These are phyloP conservation scores for Nibea albiflora DNA, from an alignment of 2,113 vertebrate genomes.

Conservation along the genomic window DNA sequence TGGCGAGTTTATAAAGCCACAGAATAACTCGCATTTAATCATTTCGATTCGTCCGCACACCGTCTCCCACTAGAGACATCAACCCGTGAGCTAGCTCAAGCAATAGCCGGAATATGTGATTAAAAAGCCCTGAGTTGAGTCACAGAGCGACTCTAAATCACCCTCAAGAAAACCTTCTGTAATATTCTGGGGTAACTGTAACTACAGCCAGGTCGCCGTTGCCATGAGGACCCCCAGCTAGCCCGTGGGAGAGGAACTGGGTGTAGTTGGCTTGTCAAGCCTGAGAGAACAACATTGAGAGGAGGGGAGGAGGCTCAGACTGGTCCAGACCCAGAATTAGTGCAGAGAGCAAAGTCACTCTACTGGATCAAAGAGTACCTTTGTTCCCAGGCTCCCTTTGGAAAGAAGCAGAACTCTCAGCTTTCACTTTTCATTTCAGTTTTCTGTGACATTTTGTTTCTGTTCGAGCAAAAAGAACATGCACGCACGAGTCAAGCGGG, in stretches of 20 bases:
- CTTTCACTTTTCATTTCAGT: slow-evolving; percentile 33
- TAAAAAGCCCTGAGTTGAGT: slow-evolving; percentile 45
- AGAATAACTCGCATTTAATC: slow-evolving; percentile 63
- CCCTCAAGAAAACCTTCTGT: slow-evolving; percentile 30
- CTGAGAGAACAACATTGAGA: slow-evolving; percentile 44
- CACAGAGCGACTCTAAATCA: slow-evolving; percentile 55
- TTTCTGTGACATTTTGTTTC: slow-evolving; percentile 45
- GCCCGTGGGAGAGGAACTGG: slow-evolving; percentile 5
- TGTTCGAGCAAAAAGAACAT: slow-evolving; percentile 17
- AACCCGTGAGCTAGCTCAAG: slow-evolving; percentile 38
- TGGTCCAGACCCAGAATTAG: slow-evolving; percentile 45
- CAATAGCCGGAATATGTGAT: slow-evolving; percentile 54
- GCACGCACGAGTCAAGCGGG: not conserved
- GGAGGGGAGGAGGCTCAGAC: slow-evolving; percentile 29
- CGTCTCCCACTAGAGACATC: slow-evolving; percentile 50
- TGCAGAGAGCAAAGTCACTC: slow-evolving; percentile 57
- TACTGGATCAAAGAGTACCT: slow-evolving; percentile 63
- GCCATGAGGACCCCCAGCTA: slow-evolving; percentile 16
- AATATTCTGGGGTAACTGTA: slow-evolving; percentile 41
- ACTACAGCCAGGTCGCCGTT: slow-evolving; percentile 27
- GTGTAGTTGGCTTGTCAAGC: slow-evolving; percentile 33
- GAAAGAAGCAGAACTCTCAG: slow-evolving; percentile 42
- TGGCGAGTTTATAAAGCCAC: slow-evolving; percentile 40
- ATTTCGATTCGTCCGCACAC: slow-evolving; percentile 50
- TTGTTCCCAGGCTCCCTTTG: slow-evolving; percentile 59